Conservation (phyloP, 2,888 invertebrate species). For the Chymomyza caudatula region DNA sequence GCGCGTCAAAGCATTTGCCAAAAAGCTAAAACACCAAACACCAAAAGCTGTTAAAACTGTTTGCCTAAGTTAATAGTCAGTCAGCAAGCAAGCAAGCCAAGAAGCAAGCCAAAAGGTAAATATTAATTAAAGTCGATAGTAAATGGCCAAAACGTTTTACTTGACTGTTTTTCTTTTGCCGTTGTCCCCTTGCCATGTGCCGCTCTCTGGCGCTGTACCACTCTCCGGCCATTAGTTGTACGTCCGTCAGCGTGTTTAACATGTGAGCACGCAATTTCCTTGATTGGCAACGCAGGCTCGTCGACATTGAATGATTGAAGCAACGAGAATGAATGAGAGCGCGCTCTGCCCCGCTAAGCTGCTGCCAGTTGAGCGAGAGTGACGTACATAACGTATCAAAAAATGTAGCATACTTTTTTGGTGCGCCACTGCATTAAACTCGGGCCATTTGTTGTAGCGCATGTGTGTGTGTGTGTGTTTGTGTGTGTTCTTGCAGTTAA, state of each 20-base stretch:
- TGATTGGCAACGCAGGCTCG: conserved; percentile 57
- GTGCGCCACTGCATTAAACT: conserved; percentile 25
- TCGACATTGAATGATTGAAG: conserved; percentile 57
- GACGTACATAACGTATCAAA: conserved; percentile 55
- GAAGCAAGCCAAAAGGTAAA: conserved; percentile 54
- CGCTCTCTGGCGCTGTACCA: too few species aligned
- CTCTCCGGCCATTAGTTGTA: too few species aligned
- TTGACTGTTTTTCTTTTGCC: conserved; percentile 36
- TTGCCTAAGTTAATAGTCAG: conserved; percentile 64
- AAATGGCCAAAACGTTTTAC: conserved; percentile 67
- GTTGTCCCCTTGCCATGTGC: not conserved
- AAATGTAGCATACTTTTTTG: conserved; percentile 57
- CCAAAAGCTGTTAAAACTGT: conserved; percentile 66
- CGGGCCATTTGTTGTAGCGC: not conserved
- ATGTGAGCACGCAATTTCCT: conserved; percentile 72
- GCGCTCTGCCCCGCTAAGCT: conserved; percentile 59
- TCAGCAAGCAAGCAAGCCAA: conserved; percentile 35
- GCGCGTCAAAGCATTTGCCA: not conserved
- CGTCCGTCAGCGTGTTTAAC: conserved; percentile 45
- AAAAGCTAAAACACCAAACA: conserved; percentile 46
- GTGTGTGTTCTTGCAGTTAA: conserved; percentile 41
- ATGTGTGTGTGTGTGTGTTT: conserved; percentile 16
- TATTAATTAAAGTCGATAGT: conserved; percentile 74
- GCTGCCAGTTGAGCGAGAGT: conserved; percentile 8
- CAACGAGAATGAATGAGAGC: not conserved